Percentiles rank a stretch among this genome's conserved stretches.
phyloP scores from a whole-genome alignment of 1,140 invertebrate species.

The Pseudobourletiella spinata region DNA sequence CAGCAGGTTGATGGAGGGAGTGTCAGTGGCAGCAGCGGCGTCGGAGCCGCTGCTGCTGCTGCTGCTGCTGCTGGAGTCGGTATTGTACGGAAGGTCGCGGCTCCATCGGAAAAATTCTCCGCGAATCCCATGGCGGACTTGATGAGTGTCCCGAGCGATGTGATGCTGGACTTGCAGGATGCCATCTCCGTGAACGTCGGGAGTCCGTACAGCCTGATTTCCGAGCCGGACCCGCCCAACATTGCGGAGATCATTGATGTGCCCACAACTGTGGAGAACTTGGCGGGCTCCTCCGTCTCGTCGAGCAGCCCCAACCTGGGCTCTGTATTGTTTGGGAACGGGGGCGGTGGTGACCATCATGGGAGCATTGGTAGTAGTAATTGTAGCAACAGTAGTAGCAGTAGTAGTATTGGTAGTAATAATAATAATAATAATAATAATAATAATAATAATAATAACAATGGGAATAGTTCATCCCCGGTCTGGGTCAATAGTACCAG shows the following conservation, averaged over 20 bases:
- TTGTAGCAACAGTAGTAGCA: too few relatives aligned
- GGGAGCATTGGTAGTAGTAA: too few relatives aligned
- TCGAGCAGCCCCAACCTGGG: not conserved
- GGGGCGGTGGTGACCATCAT: too few relatives aligned
- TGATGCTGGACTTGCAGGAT: slow-evolving; percentile 25
- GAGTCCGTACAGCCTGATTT: slow-evolving; percentile 28
- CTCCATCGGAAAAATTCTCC: not conserved
- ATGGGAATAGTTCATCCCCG: not conserved
- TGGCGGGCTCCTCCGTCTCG: not conserved
- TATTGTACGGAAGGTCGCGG: not conserved
- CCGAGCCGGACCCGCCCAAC: slow-evolving; percentile 19
- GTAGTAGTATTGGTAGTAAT: not conserved
- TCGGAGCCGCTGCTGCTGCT: too few relatives aligned
- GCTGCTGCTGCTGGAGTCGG: too few relatives aligned
- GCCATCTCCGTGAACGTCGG: slow-evolving; percentile 16
- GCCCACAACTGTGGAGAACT: slow-evolving; percentile 5
- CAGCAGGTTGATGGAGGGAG: not conserved
- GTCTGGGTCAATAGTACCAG: not conserved
- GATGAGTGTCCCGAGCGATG: slow-evolving; percentile 18
- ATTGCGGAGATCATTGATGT: slow-evolving; percentile 30
- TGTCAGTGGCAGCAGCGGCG: not conserved
- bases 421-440: not conserved
- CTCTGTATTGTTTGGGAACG: too few relatives aligned
- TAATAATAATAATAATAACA: slow-evolving; percentile 1
- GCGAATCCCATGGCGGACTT: slow-evolving; percentile 20